Evolutionary conservation across 2,113 vertebrate species (phyloP), one percentile per base, ranked within the genome.

Genomic region (Speoplatyrhinus poulsoni): DNA sequence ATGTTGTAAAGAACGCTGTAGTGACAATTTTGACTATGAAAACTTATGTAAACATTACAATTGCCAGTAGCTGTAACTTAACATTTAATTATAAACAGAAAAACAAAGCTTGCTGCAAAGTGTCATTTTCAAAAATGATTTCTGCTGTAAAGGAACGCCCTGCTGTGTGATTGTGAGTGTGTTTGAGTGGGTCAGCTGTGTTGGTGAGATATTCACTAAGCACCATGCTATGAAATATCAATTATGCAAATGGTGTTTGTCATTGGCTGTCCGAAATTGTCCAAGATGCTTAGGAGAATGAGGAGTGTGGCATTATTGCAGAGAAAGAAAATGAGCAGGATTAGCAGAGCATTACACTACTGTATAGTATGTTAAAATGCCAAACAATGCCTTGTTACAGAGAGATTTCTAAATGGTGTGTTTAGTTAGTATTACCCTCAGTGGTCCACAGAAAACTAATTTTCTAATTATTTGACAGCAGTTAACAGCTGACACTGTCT

Each of bases 201-300:
- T 62, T 48, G 56, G 54, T 66, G 76, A 81, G 72, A 80, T 82
- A 79, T 71, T 76, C 64, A 65, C 64, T 65, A 64, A 67, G 61
- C 2, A n/a, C 67, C 69, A 67, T 68, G 67, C 60, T 62, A 75
- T 79, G 49, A 81, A 75, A 70, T 70, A 75, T 62, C 47, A 60
- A 69, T 77, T 12, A 61, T 69, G 32, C 62, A 55, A 67, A 76
- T 67, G 26, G 26, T 77, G 41, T 66, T 66, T 75, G 33, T 77
- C 16, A 77, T 70, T 66, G 46, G 10, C 41, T 6, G 1, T 73
- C 60, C 53, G 49, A 75, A 69, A 17, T 73, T 6, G 53, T 68
- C 50, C 57, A 67, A 74, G 55, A 16, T 26, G n/a, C 16, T 46
- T 19, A 60, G 52, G 10, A 73, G 57, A 67, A 80, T 58, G 12